These are phyloP conservation scores for Mirza zaza DNA, from an alignment of 2,113 vertebrate species.

Conservation along the genomic window DNA sequence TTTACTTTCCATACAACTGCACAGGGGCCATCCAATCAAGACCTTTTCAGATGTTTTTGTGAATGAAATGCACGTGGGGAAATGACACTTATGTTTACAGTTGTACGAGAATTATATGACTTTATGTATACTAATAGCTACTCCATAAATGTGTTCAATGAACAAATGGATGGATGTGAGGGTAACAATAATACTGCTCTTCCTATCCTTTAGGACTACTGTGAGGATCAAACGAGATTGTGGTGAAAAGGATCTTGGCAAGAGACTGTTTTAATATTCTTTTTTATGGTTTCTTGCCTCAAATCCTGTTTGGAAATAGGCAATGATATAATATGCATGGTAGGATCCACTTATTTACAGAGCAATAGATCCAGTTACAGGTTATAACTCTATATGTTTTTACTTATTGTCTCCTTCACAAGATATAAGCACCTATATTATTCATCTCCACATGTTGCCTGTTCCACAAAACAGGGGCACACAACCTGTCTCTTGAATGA, in stretches of 20 bases:
- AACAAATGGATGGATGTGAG: neutral
- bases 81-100: conserved; percentile 10
- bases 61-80: neutral
- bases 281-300: conserved; percentile 22
- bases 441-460: neutral
- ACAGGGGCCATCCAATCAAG: neutral
- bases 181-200: neutral
- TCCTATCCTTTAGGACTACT: neutral
- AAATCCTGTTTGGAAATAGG: neutral
- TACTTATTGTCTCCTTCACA: neutral
- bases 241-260: conserved; percentile 26
- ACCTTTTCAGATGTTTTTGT: neutral
- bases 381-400: neutral
- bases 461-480: neutral
- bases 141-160: neutral
- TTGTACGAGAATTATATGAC: neutral
- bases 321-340: neutral
- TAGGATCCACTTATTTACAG: neutral
- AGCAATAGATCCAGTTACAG: neutral
- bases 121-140: neutral
- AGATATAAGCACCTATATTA: neutral
- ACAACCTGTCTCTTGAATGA: neutral
- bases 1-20: neutral
- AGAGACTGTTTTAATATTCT: neutral
- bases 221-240: neutral